Percentiles rank a stretch among this genome's conserved stretches.
phyloP scores from a whole-genome alignment of 53 echinoderm and acorn worm species.

The Zoroaster sp. region DNA sequence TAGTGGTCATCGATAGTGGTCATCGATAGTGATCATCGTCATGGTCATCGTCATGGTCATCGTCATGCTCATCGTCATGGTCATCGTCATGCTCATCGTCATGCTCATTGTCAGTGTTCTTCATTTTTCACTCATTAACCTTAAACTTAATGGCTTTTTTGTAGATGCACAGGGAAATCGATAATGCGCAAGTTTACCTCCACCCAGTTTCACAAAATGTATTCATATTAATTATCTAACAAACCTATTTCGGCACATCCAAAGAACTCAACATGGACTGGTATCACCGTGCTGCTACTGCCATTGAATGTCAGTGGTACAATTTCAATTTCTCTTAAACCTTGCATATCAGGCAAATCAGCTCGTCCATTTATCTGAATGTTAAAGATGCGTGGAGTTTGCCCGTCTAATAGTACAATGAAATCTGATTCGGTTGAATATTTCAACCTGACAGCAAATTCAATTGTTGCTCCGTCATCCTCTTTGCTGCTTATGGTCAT shows the following conservation, averaged over 20 bases:
- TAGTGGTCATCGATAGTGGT: too few relatives aligned
- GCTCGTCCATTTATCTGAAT: neutral
- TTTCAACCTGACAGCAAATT: conserved; percentile 13
- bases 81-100: too few relatives aligned
- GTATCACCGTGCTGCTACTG: neutral
- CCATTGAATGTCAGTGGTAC: neutral
- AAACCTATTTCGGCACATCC: conserved; percentile 45
- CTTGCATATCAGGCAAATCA: neutral
- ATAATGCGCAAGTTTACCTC: too few relatives aligned
- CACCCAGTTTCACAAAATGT: neutral
- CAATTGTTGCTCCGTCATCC: neutral
- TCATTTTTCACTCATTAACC: too few relatives aligned
- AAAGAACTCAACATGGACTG: neutral
- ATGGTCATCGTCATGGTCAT: too few relatives aligned
- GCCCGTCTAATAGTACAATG: neutral
- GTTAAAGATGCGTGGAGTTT: neutral
- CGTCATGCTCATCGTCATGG: too few relatives aligned
- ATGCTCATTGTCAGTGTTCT: too few relatives aligned
- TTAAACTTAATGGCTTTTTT: too few relatives aligned
- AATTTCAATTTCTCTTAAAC: conserved; percentile 3
- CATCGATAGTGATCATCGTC: too few relatives aligned
- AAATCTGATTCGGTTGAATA: neutral
- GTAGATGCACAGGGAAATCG: too few relatives aligned
- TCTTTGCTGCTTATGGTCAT: neutral
- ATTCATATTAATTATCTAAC: neutral